These are phyloP conservation scores for Mus spicilegus DNA, from an alignment of 2,113 vertebrate species.

Conservation along the genomic window DNA sequence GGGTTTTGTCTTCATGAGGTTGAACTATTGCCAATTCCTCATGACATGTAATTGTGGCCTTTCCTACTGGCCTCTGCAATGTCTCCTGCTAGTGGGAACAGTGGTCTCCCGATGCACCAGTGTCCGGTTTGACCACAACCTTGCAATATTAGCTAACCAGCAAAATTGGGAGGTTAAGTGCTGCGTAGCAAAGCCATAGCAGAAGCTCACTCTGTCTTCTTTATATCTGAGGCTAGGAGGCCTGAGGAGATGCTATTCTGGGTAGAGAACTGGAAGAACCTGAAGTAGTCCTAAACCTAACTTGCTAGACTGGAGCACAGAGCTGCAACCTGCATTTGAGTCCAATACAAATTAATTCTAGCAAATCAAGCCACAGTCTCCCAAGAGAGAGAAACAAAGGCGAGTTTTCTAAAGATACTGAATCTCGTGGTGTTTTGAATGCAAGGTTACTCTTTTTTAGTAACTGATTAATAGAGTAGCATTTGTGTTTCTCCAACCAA, in stretches of 20 bases:
- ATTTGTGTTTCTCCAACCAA: constrained; percentile 37
- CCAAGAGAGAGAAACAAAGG: constrained; percentile 20
- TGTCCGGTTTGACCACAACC: not conserved
- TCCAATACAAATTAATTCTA: not conserved
- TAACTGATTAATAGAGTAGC: constrained; percentile 31
- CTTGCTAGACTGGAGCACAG: not conserved
- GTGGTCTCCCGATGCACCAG: not conserved
- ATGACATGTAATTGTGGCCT: not conserved
- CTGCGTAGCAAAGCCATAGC: too few relatives aligned
- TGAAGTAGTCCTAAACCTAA: not conserved
- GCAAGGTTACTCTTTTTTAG: not conserved
- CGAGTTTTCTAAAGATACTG: constrained; percentile 8
- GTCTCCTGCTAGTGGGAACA: not conserved
- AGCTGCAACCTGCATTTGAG: not conserved
- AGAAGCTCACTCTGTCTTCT: not conserved
- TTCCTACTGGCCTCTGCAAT: not conserved
- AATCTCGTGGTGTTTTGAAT: not conserved
- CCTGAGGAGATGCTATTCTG: not conserved
- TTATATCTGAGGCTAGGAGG: not conserved
- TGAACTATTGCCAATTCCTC: not conserved
- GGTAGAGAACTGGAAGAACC: not conserved
- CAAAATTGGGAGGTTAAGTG: not conserved
- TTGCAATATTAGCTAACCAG: not conserved
- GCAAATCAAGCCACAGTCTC: not conserved
- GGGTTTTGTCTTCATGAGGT: not conserved